Conservation (phyloP, 2,888 invertebrate species). For the Byasa hedistus region DNA sequence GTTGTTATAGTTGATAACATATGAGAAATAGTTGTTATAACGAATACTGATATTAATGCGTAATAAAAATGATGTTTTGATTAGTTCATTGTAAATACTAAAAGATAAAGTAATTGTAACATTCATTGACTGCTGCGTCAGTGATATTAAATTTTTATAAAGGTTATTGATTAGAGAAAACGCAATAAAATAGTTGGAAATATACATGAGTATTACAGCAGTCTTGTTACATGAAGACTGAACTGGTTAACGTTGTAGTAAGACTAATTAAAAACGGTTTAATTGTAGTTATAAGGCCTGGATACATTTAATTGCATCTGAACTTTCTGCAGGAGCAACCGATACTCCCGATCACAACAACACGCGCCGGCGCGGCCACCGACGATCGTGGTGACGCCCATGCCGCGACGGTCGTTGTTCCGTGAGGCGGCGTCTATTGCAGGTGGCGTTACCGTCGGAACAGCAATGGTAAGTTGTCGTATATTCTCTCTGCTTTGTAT, state of each 20-base stretch:
- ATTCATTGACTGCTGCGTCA: too few relatives aligned
- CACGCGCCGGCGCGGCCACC: conserved; percentile 59
- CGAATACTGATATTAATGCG: too few relatives aligned
- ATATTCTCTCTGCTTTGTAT: background rate
- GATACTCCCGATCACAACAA: conserved; percentile 50
- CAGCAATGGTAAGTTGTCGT: conserved; percentile 88
- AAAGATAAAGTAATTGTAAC: too few relatives aligned
- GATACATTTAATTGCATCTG: background rate
- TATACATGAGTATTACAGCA: too few relatives aligned
- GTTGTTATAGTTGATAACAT: too few relatives aligned
- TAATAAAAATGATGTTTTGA: too few relatives aligned
- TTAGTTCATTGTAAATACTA: too few relatives aligned
- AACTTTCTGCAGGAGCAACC: conserved; percentile 15
- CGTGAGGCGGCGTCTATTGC: conserved; percentile 98
- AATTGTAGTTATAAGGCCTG: background rate
- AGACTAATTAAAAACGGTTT: background rate
- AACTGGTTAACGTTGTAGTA: background rate
- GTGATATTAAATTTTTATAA: too few relatives aligned
- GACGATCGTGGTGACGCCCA: conserved; percentile 64
- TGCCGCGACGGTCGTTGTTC: conserved; percentile 89
- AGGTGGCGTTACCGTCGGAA: conserved; percentile 98
- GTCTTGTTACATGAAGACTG: background rate
- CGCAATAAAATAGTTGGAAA: too few relatives aligned
- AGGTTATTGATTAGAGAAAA: too few relatives aligned
- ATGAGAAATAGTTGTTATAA: too few relatives aligned